phyloP scores from a whole-genome alignment of 2,888 invertebrate species.

The Pegoplata infirma region DNA sequence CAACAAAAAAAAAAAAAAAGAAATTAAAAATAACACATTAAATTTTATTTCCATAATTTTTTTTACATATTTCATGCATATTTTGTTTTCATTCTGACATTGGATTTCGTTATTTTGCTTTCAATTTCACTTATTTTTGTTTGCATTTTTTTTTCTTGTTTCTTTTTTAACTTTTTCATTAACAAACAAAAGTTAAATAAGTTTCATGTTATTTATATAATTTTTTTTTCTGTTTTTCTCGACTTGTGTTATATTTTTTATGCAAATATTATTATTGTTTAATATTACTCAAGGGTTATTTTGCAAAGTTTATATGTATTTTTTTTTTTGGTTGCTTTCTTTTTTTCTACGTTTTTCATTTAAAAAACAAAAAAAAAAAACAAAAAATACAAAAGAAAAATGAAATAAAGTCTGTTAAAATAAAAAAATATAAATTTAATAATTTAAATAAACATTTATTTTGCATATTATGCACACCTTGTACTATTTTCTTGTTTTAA shows the following conservation, averaged over 20 bases:
- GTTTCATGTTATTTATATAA: background rate
- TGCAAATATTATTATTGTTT: conserved; percentile 43
- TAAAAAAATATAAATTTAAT: conserved; percentile 14
- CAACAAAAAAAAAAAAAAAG: too few relatives aligned
- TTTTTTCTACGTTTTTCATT: background rate
- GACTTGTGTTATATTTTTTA: conserved; percentile 24
- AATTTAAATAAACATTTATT: conserved; percentile 34
- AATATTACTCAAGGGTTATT: conserved; percentile 50
- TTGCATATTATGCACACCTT: conserved; percentile 20
- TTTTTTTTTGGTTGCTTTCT: background rate
- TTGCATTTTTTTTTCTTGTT: too few relatives aligned
- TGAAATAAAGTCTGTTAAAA: background rate
- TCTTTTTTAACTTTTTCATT: conserved; percentile 9
- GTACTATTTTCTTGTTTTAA: background rate
- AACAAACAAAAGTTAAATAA: conserved; percentile 8
- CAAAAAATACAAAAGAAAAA: conserved; percentile 1
- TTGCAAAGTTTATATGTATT: conserved; percentile 38
- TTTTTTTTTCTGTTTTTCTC: conserved; percentile 11
- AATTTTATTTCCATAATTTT: background rate
- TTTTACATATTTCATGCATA: background rate
- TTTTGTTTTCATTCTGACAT: conserved; percentile 54
- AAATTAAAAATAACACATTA: too few relatives aligned
- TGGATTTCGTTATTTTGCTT: conserved; percentile 62
- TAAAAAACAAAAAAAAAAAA: background rate
- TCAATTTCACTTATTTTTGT: conserved; percentile 35